A percentile compares a stretch with the other conserved stretches of the same genome.
Evolutionary conservation across 2,113 vertebrate species (phyloP).

Genomic region (Drymodes brunneopygia): DNA sequence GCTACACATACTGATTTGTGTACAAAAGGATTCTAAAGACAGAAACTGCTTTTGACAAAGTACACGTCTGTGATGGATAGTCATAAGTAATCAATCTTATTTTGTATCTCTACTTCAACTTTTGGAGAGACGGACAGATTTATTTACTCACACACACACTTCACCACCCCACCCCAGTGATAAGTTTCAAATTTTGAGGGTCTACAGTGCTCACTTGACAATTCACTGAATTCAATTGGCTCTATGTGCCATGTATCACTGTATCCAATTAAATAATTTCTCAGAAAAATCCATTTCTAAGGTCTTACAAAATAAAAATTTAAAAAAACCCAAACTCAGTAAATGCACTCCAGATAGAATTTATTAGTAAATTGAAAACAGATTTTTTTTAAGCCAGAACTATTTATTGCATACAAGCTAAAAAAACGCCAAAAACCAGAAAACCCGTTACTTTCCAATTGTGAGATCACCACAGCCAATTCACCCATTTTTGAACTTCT

Average conservation of each 20-base stretch:
- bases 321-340: neutral
- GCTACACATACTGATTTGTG: accelerated
- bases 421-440: neutral
- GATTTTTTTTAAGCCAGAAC: neutral
- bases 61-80: neutral
- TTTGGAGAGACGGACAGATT: neutral
- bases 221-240: neutral
- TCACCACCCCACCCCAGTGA: neutral
- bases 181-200: neutral
- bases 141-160: neutral
- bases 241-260: neutral
- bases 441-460: neutral
- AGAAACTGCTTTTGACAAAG: neutral
- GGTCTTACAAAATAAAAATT: neutral
- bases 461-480: neutral
- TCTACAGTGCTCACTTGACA: neutral
- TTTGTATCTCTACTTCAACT: neutral
- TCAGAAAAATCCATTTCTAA: neutral
- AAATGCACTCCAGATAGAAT: neutral
- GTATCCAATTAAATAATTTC: neutral
- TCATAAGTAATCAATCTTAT: neutral
- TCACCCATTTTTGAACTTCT: neutral
- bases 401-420: neutral
- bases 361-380: neutral
- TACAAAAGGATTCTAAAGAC: neutral